Evolutionary conservation across 2,888 invertebrate genomes (phyloP).

Genomic region (Limenitis camilla): DNA sequence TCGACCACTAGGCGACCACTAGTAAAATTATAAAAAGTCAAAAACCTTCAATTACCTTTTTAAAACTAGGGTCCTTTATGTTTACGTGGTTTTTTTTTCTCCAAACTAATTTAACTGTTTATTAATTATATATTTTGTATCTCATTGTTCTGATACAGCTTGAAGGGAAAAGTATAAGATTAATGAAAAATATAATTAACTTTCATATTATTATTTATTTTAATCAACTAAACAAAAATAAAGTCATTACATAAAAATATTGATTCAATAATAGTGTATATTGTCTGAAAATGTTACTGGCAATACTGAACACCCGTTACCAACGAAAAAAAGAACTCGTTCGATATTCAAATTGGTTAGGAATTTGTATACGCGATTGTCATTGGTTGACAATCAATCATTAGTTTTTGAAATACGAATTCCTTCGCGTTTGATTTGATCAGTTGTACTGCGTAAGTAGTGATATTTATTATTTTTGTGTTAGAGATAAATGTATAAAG

Average conservation of each 20-base stretch:
- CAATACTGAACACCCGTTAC: constrained; percentile 47
- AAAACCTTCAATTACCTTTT: no score
- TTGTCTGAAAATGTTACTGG: constrained; percentile 56
- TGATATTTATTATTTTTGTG: constrained; percentile 3
- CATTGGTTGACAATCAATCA: constrained; percentile 72
- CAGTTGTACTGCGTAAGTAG: constrained; percentile 43
- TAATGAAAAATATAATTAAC: neutral
- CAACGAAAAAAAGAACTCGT: constrained; percentile 64
- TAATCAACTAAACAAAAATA: constrained; percentile 17
- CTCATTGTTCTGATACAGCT: no score
- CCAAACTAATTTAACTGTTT: no score
- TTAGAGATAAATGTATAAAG: constrained; percentile 1
- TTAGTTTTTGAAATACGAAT: constrained; percentile 67
- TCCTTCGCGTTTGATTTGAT: constrained; percentile 58
- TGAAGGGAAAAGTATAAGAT: no score
- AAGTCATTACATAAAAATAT: constrained; percentile 16
- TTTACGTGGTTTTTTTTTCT: no score
- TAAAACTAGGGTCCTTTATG: no score
- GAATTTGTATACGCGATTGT: constrained; percentile 70
- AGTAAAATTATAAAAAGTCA: no score
- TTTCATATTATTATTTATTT: constrained; percentile 8
- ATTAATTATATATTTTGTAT: no score
- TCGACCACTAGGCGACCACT: no score
- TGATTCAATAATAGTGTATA: constrained; percentile 41
- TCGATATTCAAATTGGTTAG: constrained; percentile 64